Evolutionary conservation across 2,113 vertebrate species (phyloP).

Genomic region (Hipposideros armiger): DNA sequence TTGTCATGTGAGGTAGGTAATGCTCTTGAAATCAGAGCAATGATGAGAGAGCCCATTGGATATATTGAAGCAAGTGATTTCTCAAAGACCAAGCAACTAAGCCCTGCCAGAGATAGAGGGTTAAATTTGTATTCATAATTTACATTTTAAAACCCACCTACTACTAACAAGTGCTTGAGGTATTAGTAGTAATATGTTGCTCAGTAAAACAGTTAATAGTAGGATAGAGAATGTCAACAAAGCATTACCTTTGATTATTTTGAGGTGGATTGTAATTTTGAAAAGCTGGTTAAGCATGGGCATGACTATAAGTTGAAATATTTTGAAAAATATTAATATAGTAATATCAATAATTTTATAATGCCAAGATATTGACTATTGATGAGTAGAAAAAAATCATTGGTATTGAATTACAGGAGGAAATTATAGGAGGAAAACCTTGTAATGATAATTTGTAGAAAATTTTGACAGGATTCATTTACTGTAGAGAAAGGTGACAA

Average conservation of each 20-base stretch:
- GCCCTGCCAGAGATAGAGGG: neutral
- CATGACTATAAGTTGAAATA: neutral
- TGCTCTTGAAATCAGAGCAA: neutral
- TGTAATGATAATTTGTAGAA: neutral
- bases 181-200: neutral
- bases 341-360: neutral
- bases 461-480: neutral
- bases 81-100: neutral
- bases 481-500: neutral
- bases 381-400: neutral
- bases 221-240: neutral
- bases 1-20: neutral
- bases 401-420: neutral
- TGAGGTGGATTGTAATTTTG: neutral
- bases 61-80: neutral
- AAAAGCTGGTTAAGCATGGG: neutral
- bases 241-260: neutral
- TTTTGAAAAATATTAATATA: neutral
- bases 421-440: neutral
- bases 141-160: neutral
- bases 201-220: neutral
- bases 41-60: neutral
- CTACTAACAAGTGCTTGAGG: neutral
- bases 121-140: constrained; percentile 5
- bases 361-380: neutral